Conservation (phyloP, 2,113 vertebrate genomes). For the Perccottus glenii region DNA sequence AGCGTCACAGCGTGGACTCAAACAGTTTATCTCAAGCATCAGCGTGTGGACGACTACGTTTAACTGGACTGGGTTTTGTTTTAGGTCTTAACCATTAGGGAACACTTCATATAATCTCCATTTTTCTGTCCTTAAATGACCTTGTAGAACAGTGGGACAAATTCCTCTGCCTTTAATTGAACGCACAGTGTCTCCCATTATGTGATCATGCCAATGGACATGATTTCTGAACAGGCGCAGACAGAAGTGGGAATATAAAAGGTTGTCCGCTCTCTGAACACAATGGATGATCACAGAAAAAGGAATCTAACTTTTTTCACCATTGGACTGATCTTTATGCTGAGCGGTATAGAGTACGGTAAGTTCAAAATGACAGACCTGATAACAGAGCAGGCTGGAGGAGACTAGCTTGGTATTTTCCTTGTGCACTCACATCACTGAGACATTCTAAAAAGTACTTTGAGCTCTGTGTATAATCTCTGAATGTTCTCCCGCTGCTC, state of each 20-base stretch:
- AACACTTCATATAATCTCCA: not conserved
- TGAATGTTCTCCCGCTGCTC: not conserved
- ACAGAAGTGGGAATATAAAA: slow-evolving; percentile 30
- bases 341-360: slow-evolving; percentile 87
- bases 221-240: slow-evolving; percentile 28
- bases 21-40: slow-evolving; percentile 42
- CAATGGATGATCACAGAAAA: slow-evolving; percentile 76
- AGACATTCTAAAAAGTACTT: slow-evolving; percentile 15
- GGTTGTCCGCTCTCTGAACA: slow-evolving; percentile 11
- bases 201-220: slow-evolving; percentile 36
- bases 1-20: slow-evolving; percentile 33
- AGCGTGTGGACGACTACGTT: not conserved
- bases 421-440: slow-evolving; percentile 14
- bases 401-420: slow-evolving; percentile 21
- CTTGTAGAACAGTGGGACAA: slow-evolving; percentile 19
- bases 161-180: slow-evolving; percentile 68
- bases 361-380: slow-evolving; percentile 50
- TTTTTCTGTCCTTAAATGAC: slow-evolving; percentile 8
- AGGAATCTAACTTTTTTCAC: slow-evolving; percentile 79
- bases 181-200: slow-evolving; percentile 60
- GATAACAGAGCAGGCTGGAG: slow-evolving; percentile 14
- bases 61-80: not conserved
- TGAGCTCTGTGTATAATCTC: slow-evolving; percentile 10
- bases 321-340: slow-evolving; percentile 82
- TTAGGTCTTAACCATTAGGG: not conserved